Evolutionary conservation across 2,888 invertebrate genomes (phyloP).

Genomic region (Dryobota labecula): DNA sequence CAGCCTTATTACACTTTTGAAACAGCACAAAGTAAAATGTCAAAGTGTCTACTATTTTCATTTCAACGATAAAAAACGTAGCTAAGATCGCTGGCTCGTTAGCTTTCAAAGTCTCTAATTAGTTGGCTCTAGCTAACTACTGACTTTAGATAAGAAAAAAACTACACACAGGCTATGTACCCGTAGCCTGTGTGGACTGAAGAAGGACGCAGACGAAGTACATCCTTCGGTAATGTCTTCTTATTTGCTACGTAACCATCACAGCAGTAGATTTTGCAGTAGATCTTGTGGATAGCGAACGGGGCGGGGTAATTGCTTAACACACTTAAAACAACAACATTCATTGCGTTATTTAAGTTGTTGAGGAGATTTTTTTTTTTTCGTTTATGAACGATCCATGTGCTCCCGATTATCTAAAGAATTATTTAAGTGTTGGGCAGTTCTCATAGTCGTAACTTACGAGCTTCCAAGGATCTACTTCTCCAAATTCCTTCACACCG

Average conservation of each 20-base stretch:
- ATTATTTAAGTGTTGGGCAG: no score
- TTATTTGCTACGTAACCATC: background rate
- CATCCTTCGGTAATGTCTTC: background rate
- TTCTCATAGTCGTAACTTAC: no score
- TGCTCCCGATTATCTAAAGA: no score
- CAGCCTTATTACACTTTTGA: conserved; percentile 22
- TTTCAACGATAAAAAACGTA: conserved; percentile 37
- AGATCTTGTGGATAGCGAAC: background rate
- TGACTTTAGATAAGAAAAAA: conserved; percentile 22
- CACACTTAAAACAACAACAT: no score
- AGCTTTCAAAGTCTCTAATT: conserved; percentile 48
- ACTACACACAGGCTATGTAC: conserved; percentile 8
- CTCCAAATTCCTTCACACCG: no score
- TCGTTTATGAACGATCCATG: no score
- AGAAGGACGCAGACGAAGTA: background rate
- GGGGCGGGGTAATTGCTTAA: no score
- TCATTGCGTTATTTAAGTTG: no score
- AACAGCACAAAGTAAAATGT: conserved; percentile 47
- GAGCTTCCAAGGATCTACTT: no score
- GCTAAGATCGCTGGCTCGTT: conserved; percentile 45
- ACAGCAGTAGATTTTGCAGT: no score
- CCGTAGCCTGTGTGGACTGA: conserved; percentile 4
- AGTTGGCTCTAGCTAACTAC: conserved; percentile 39
- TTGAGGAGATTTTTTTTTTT: no score
- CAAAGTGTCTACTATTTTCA: conserved; percentile 33